These are phyloP conservation scores for Microplitis demolitor DNA, from an alignment of 1,140 invertebrate genomes.

Conservation along the genomic window DNA sequence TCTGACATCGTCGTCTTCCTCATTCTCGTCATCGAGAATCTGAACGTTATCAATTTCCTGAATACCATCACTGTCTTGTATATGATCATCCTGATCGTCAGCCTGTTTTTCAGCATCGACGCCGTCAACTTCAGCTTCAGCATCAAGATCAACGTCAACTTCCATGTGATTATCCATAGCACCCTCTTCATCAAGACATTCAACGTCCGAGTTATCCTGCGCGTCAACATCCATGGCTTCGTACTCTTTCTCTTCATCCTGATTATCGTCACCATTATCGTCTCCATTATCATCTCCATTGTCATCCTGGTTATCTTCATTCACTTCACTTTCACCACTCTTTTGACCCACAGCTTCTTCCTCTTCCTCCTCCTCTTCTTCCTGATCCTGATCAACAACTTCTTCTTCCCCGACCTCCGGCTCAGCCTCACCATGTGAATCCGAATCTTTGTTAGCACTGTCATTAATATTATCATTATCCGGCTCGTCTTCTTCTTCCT, in stretches of 20 bases:
- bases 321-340: slow-evolving; percentile 42
- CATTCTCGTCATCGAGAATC: slow-evolving; percentile 32
- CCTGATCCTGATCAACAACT: slow-evolving; percentile 17
- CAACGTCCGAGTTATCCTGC: slow-evolving; percentile 54
- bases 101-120: slow-evolving; percentile 37
- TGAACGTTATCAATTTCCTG: slow-evolving; percentile 7
- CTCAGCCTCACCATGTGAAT: slow-evolving; percentile 39
- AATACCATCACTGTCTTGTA: no score
- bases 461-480: slow-evolving; percentile 33
- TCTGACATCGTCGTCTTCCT: slow-evolving; percentile 32
- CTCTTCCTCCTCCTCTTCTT: slow-evolving; percentile 28
- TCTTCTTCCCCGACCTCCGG: slow-evolving; percentile 16
- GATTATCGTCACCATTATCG: slow-evolving; percentile 38
- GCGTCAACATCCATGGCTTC: slow-evolving; percentile 53
- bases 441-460: slow-evolving; percentile 40
- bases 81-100: slow-evolving; percentile 49
- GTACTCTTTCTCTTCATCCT: slow-evolving; percentile 11
- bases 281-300: slow-evolving; percentile 45
- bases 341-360: slow-evolving; percentile 28
- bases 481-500: slow-evolving; percentile 41
- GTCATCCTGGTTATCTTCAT: slow-evolving; percentile 30
- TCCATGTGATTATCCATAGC: slow-evolving; percentile 23
- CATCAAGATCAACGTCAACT: slow-evolving; percentile 31
- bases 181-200: slow-evolving; percentile 52
- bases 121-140: background rate